These are phyloP conservation scores for Patella pellucida DNA, from an alignment of 2,888 invertebrate genomes.

Conservation along the genomic window DNA sequence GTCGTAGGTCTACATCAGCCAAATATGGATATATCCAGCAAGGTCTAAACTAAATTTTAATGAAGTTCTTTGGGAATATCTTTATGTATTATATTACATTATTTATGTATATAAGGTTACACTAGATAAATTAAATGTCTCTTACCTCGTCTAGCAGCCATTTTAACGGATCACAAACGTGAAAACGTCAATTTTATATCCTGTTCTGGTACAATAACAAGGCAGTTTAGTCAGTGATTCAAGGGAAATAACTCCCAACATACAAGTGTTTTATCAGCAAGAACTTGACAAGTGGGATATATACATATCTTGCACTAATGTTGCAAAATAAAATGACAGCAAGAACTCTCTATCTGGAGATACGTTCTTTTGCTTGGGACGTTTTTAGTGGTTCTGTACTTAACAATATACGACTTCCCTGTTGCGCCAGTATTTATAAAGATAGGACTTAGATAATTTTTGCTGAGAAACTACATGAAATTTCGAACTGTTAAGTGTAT, in stretches of 20 bases:
- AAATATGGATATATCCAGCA: not conserved
- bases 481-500: no score
- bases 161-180: not conserved
- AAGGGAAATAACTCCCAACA: not conserved
- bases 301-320: no score
- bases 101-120: not conserved
- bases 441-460: no score
- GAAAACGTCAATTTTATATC: not conserved
- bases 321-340: no score
- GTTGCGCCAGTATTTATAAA: no score
- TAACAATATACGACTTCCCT: no score
- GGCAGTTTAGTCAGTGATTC: not conserved
- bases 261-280: not conserved
- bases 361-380: no score
- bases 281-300: no score
- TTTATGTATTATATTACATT: not conserved
- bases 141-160: constrained; percentile 7
- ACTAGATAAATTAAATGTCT: not conserved
- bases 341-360: no score
- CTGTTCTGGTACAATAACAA: not conserved
- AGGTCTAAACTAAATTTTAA: not conserved
- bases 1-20: not conserved
- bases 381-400: no score
- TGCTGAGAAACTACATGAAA: no score
- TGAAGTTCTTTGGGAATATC: no score